A percentile compares a stretch with the other conserved stretches of the same genome.
These are phyloP conservation scores for Phenacoccus solenopsis DNA, from an alignment of 1,140 invertebrate genomes.

Conservation along the genomic window DNA sequence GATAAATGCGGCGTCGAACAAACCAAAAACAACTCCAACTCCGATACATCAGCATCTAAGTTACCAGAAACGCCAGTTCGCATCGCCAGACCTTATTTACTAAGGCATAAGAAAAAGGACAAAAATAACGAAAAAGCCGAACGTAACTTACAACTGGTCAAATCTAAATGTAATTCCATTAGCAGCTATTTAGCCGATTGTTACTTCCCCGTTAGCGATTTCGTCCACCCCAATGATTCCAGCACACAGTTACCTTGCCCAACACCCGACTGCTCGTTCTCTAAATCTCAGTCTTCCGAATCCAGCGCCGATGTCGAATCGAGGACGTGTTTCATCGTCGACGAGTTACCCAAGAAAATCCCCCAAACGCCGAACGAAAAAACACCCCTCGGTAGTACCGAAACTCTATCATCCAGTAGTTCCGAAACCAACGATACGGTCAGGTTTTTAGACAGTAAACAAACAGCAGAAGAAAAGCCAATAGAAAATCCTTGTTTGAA, in stretches of 20 bases:
- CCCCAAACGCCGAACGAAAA: not conserved
- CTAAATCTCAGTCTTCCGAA: not conserved
- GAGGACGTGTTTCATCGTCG: conserved; percentile 23
- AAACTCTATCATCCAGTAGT: not conserved
- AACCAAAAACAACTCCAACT: not conserved
- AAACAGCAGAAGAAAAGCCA: not conserved
- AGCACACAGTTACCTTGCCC: not conserved
- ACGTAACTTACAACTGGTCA: not conserved
- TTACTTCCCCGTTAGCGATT: not conserved
- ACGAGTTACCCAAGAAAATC: conserved; percentile 22
- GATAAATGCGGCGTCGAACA: not conserved
- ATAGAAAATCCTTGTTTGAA: not conserved
- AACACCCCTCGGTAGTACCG: not conserved
- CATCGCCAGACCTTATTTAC: not conserved
- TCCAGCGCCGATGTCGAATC: not conserved
- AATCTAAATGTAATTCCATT: not conserved
- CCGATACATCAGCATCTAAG: not conserved
- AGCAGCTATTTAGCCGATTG: not conserved
- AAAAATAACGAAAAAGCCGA: not conserved
- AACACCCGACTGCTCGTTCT: not conserved
- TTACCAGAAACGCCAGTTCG: conserved; percentile 8
- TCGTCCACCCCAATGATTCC: not conserved
- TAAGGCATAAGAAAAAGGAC: not conserved
- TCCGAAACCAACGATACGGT: not conserved
- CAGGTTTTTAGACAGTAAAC: not conserved